Base-by-base conservation (phyloP, 1,140 invertebrate genomes). In the Solen grandis region DNA sequence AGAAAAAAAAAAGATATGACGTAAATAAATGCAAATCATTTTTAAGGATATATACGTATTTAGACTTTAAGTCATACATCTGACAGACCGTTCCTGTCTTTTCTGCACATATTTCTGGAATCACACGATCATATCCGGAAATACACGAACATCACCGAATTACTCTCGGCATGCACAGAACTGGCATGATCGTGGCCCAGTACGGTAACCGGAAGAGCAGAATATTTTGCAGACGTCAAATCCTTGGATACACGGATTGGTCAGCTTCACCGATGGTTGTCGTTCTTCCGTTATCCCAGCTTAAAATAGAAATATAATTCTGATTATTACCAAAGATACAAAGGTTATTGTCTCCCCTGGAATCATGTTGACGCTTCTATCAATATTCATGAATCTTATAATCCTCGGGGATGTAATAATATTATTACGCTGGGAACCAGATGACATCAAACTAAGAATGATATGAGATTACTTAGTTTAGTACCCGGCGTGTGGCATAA, bases 161-260 rank as follows among this genome's bases (percentile, higher is more conserved):
- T 54, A 54, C 25, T 54, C 50, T 19, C 25, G 19, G 50, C 76
- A 79, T 5, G 76, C 63, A 27, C 76, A 79, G 36, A 60, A 79
- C 36, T 79, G 76, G 36, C 76, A 79, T 1, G 63, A 68, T n/a
- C 66, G 25, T 19, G 65, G 65, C 22, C 76, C 76, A 4, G 13
- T 60, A 5, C 65, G 63, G 54, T 79, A 79, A 35, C 76, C 76
- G 1, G 65, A 52, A 0, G 55, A 38, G 62, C 76, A 79, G 54
- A 79, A 69, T 33, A 79, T 79, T 31, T 46, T 35, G 76, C 76
- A 79, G 1, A 60, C 31, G 38, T 79, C 76, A 16, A 69, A 70
- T 2, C 76, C 76, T 59, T 79, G 76, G 25, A 79, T 70, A 59
- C 76, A 79, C 25, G 76, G 76, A 27, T 79, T 79, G 35, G 29